Evolutionary conservation across 2,888 invertebrate genomes (phyloP), one percentile per base, ranked within the genome.

Genomic region (Byasa hedistus): DNA sequence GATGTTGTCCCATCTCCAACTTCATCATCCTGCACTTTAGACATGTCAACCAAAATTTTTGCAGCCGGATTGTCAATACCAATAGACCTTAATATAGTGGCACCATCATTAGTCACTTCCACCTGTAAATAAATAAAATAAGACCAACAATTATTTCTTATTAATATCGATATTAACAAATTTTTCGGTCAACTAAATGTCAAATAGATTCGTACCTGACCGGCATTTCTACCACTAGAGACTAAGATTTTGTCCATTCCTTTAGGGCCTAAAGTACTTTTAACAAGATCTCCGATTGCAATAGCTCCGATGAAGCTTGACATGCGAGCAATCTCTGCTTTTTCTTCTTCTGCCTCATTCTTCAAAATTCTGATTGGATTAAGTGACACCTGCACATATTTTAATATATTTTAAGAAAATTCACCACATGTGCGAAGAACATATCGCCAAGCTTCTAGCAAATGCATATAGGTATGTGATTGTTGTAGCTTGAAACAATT

Each of bases 1-100:
- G 99, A 99, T 54, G 99, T 99, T n/a, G 99, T 99, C 19, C 99
- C 99, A 94, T 99, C 99, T 57, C 99, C 99, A 68, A 99, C 99
- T 93, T 99, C 99, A 83, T 98, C 98, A 91, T 99, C 99, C 84
- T 99, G 99, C 3, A 98, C 98, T 87, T 97, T 96, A 19, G 99
- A 97, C 95, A 99, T 99, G 75, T 99, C 98, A n/a, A 99, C 98
- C 61, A 99, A 93, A 78, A 99, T 97, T 91, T 99, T 99, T 0
- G 99, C 99, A 39, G 99, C 99, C 24, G 99, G 99, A 88, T 99
- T 99, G 83, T 99, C 99, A 22, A 99, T 97, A 64, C 99, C 99
- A 66, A 99, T 94, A 0, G 97, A 95, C 85, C 98, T 97, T 64
- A 99, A 92, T 81, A 99, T 99, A 10, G 99, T 99, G 19, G 99